Conservation (phyloP, 2,797 vertebrate genomes). For the Gambelia wislizenii region DNA sequence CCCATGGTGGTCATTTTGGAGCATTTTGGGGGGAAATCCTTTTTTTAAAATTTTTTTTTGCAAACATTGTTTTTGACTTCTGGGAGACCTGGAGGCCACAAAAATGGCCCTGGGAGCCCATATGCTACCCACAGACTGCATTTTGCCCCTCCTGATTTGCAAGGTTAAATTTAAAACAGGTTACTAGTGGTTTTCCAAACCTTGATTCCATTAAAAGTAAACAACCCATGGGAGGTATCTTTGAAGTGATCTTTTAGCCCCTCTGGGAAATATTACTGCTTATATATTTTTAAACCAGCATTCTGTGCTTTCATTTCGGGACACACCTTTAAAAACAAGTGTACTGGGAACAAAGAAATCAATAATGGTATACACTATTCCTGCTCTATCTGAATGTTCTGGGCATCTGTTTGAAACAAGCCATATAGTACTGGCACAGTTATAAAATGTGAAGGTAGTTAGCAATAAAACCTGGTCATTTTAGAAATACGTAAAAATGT, state of each 20-base stretch:
- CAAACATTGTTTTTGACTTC: no score
- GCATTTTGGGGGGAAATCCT: no score
- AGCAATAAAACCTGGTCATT: constrained; percentile 44
- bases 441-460: constrained; percentile 36
- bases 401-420: constrained; percentile 37
- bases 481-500: not conserved
- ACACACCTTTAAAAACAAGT: constrained; percentile 16
- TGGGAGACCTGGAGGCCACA: no score
- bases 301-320: no score
- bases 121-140: no score
- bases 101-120: no score
- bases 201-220: constrained; percentile 48
- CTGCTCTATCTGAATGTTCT: constrained; percentile 3
- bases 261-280: constrained; percentile 48
- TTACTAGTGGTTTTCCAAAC: constrained; percentile 42
- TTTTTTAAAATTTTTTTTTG: no score
- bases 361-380: not conserved
- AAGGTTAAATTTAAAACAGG: constrained; percentile 24
- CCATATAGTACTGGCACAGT: constrained; percentile 1
- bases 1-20: no score
- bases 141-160: not conserved
- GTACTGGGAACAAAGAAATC: constrained; percentile 17
- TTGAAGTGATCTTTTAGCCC: constrained; percentile 30
- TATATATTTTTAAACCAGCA: no score
- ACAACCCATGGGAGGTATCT: constrained; percentile 41